Evolutionary conservation across 1,140 invertebrate species (phyloP).

Genomic region (Ceratoteleas bidentatus): DNA sequence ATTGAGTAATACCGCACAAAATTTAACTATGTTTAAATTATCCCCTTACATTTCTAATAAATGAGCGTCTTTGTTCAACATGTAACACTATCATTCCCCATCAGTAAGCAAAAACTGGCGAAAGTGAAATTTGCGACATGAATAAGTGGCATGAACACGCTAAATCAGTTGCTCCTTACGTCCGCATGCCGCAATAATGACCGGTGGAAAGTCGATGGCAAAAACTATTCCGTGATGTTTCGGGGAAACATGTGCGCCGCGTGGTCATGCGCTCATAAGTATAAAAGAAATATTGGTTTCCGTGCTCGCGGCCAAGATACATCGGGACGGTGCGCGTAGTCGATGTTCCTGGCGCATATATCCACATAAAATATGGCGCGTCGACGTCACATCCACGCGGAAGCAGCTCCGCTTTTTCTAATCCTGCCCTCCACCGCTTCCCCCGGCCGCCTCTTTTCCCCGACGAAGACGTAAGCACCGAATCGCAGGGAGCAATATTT

Average conservation of each 20-base stretch:
- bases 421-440: constrained; percentile 26
- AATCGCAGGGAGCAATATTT: constrained; percentile 77
- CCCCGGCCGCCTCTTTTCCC: constrained; percentile 22
- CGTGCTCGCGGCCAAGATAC: constrained; percentile 40
- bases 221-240: constrained; percentile 16
- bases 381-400: constrained; percentile 60
- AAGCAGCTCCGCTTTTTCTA: constrained; percentile 56
- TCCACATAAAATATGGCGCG: constrained; percentile 53
- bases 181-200: constrained; percentile 21
- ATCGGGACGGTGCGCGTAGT: constrained; percentile 46
- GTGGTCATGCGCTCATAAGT: constrained; percentile 37
- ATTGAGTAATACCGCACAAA: no score
- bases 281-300: constrained; percentile 54
- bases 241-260: constrained; percentile 4
- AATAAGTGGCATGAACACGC: no score
- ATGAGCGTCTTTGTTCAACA: no score
- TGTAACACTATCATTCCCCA: no score
- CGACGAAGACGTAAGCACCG: constrained; percentile 69
- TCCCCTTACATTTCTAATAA: no score
- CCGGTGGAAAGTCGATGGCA: constrained; percentile 10
- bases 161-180: constrained; percentile 16
- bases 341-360: constrained; percentile 44
- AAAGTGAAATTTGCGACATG: no score
- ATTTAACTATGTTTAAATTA: no score
- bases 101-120: no score